These are phyloP conservation scores for Caenorhabditis imperialis DNA, from an alignment of 2,888 invertebrate genomes.

Conservation along the genomic window DNA sequence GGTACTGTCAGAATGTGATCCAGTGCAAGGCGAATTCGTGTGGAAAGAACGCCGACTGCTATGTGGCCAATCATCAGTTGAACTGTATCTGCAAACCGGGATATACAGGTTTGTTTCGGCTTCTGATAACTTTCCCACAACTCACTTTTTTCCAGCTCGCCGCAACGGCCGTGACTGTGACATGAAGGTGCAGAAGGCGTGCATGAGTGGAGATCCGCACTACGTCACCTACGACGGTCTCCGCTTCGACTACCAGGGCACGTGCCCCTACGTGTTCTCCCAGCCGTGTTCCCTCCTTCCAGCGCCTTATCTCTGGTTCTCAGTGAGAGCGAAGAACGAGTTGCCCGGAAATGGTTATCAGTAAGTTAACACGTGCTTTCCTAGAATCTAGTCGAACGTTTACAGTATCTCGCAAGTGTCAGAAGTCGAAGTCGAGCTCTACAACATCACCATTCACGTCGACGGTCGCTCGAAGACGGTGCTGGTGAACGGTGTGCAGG, in stretches of 20 bases:
- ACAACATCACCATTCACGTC: constrained; percentile 63
- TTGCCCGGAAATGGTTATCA: constrained; percentile 44
- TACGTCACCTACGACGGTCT: constrained; percentile 77
- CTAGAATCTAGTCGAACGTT: not conserved
- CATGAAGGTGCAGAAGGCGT: constrained; percentile 51
- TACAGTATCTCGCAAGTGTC: constrained; percentile 64
- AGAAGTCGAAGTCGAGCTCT: constrained; percentile 66
- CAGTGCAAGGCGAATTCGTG: constrained; percentile 58
- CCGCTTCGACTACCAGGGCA: constrained; percentile 72
- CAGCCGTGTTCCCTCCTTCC: constrained; percentile 55
- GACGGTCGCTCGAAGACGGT: constrained; percentile 57
- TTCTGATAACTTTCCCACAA: not conserved
- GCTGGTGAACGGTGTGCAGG: constrained; percentile 61
- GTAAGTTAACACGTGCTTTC: constrained; percentile 24
- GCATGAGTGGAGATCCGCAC: constrained; percentile 77
- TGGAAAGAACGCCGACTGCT: constrained; percentile 68
- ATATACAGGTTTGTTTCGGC: constrained; percentile 52
- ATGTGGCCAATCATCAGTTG: constrained; percentile 65
- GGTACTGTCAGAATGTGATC: constrained; percentile 82
- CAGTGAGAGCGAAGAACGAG: constrained; percentile 66
- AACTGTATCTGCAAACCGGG: constrained; percentile 70
- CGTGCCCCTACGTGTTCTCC: constrained; percentile 77
- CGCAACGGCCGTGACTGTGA: constrained; percentile 46
- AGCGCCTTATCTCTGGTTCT: constrained; percentile 56
- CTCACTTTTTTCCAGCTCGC: constrained; percentile 33